These are phyloP conservation scores for Rhegmatorhina hoffmannsi DNA, from an alignment of 2,113 vertebrate genomes.

Conservation along the genomic window DNA sequence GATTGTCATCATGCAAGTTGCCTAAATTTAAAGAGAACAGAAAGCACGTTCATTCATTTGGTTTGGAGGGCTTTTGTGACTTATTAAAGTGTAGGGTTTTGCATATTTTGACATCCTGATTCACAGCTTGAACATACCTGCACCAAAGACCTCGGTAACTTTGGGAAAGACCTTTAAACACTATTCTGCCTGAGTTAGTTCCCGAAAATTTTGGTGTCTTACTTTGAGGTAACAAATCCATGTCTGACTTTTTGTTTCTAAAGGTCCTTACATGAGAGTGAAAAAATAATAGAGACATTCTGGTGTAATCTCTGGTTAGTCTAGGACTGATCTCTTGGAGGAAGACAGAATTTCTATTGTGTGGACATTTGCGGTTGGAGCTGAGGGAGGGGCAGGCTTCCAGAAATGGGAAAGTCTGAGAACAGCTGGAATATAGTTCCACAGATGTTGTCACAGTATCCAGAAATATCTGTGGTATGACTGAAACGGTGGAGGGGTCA, in stretches of 20 bases:
- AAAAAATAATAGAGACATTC: not conserved
- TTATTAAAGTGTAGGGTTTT: not conserved
- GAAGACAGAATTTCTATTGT: not conserved
- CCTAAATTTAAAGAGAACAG: not conserved
- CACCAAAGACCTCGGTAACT: not conserved
- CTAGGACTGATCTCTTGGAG: not conserved
- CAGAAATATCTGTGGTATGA: not conserved
- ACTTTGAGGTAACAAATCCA: not conserved
- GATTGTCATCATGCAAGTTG: not conserved
- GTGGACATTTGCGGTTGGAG: not conserved
- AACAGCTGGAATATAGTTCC: constrained; percentile 5
- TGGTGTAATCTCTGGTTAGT: not conserved
- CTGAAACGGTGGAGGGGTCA: not conserved
- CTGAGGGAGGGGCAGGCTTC: not conserved
- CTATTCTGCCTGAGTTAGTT: not conserved
- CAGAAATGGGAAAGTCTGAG: not conserved
- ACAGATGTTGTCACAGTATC: not conserved
- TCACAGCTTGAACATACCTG: not conserved
- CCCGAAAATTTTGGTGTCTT: not conserved
- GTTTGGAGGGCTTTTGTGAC: rapidly evolving
- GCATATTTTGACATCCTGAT: not conserved
- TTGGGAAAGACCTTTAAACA: not conserved
- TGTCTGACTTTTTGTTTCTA: not conserved
- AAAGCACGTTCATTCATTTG: not conserved
- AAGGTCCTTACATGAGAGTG: not conserved